Evolutionary conservation across 2,888 invertebrate genomes (phyloP), one percentile per base, ranked within the genome.

Genomic region (Cheilosia grossa): DNA sequence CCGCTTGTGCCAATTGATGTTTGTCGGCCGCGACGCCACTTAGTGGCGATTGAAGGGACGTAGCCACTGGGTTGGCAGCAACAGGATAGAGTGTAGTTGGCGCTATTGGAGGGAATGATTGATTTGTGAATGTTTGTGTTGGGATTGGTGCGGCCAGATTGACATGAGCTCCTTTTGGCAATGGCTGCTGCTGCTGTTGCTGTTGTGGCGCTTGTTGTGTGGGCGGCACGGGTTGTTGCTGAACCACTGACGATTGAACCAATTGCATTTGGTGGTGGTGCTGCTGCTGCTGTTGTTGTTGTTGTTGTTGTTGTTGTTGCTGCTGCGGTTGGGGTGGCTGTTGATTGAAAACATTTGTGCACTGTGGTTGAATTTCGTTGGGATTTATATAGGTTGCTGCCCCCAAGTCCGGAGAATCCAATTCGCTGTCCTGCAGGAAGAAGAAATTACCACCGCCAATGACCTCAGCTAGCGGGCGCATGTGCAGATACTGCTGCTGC

Each of bases 371-470:
- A 21, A 80, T 75, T 56, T 85, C 85, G 10, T 70, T 70, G 9
- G 69, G 37, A 24, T 66, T 82, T 47, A 44, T 79, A 37, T 70
- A 86, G 13, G 73, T 61, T 61, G 75, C 7, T 54, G 64, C 51
- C n/a, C 66, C 79, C 83, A 89, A 72, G 33, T 95, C 94, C 0
- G 96, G 95, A 64, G 95, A 95, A 91, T 97, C 97, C 87, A 97
- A 93, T 92, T 98, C 98, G 24, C 98, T 98, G 89, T 98, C 98
- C 93, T 98, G 97, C 73, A 98, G 93, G 91, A 96, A 96, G 91
- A 94, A 96, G 92, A 96, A 96, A 90, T 95, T 96, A 77, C 96
- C 95, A 7, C 94, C 94, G 33, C 96, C 96, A 87, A 96, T 94
- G 37, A 96, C 95, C 89, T 96, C 96, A 13, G 95, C 94, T 83